These are phyloP conservation scores for Cyrtonyx montezumae DNA, from an alignment of 2,113 vertebrate genomes.

Conservation along the genomic window DNA sequence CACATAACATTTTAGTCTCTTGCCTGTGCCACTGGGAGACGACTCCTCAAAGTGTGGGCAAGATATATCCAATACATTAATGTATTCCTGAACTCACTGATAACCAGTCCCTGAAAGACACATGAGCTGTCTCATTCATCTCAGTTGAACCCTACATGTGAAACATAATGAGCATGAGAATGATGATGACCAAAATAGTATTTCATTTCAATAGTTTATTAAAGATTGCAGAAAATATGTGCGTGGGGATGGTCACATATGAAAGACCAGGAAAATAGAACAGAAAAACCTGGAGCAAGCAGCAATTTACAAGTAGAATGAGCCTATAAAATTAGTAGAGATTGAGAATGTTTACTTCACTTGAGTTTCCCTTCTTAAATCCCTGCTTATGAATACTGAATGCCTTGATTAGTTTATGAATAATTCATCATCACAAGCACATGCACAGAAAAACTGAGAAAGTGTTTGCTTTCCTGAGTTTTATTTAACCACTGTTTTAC, in stretches of 20 bases:
- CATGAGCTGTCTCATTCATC: neutral
- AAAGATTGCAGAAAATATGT: neutral
- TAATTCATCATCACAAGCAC: conserved; percentile 33
- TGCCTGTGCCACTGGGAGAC: neutral
- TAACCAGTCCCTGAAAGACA: neutral
- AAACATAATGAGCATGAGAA: conserved; percentile 17
- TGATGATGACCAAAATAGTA: neutral
- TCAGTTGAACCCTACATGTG: neutral
- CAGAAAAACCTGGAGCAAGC: neutral
- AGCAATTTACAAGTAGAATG: neutral
- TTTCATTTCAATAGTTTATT: neutral
- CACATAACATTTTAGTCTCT: conserved; percentile 9
- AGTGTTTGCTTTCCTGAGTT: conserved; percentile 14
- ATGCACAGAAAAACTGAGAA: neutral
- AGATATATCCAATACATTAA: neutral
- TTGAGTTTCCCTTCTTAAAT: neutral
- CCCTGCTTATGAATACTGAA: conserved; percentile 45
- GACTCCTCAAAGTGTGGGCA: neutral
- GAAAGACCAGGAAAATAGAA: neutral
- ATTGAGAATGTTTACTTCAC: conserved; percentile 1
- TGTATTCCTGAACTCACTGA: neutral
- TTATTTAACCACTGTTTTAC: neutral
- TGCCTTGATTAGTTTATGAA: conserved; percentile 31
- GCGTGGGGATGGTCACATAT: neutral
- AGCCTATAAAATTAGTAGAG: neutral